These are phyloP conservation scores for Megaustenia siamemsis DNA, from an alignment of 2,888 invertebrate species.

Conservation along the genomic window DNA sequence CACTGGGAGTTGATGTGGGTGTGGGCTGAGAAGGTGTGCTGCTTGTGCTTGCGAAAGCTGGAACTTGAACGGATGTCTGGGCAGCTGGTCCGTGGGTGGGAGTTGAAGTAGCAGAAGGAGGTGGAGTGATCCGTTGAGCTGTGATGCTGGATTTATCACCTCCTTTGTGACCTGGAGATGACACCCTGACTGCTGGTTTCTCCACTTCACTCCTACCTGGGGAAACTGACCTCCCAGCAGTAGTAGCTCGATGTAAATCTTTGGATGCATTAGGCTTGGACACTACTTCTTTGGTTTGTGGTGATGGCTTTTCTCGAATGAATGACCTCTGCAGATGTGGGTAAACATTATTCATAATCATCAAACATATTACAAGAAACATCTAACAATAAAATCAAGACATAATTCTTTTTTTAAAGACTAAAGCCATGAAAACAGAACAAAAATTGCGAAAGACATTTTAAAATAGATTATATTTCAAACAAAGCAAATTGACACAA, in stretches of 20 bases:
- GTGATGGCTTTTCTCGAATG: conserved; percentile 33
- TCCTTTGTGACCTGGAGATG: conserved; percentile 33
- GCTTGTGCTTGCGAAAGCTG: not conserved
- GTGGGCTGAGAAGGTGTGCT: conserved; percentile 20
- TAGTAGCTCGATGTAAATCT: conserved; percentile 24
- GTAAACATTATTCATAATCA: too few relatives aligned
- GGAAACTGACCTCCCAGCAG: conserved; percentile 31
- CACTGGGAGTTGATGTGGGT: not conserved
- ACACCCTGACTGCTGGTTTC: not conserved
- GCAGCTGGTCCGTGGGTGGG: conserved; percentile 48
- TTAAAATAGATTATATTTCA: too few relatives aligned
- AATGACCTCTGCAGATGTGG: conserved; percentile 23
- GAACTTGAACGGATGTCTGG: not conserved
- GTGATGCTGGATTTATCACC: conserved; percentile 8
- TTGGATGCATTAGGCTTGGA: conserved; percentile 17
- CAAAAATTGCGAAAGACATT: too few relatives aligned
- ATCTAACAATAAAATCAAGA: too few relatives aligned
- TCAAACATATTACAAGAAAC: too few relatives aligned
- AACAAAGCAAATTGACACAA: too few relatives aligned
- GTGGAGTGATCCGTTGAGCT: conserved; percentile 55
- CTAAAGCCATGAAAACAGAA: too few relatives aligned
- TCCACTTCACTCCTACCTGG: conserved; percentile 30
- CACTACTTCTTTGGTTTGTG: not conserved
- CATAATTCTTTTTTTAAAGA: too few relatives aligned
- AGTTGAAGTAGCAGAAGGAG: conserved; percentile 55